phyloP scores from a whole-genome alignment of 2,888 invertebrate genomes.

The Gari tellinella region DNA sequence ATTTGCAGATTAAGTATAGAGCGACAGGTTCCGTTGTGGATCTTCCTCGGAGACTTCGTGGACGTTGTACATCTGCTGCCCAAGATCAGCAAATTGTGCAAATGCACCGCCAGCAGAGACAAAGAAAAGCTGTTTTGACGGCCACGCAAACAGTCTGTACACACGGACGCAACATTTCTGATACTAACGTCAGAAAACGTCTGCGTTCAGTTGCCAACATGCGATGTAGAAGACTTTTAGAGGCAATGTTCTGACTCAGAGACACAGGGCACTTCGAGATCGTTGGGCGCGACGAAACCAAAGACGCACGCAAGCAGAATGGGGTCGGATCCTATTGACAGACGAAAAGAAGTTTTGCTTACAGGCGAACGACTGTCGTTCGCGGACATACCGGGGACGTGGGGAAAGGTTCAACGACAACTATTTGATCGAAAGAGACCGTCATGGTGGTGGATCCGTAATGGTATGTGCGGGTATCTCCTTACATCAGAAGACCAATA shows the following conservation, averaged over 20 bases:
- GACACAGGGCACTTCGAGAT: not conserved
- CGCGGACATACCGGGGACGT: no score
- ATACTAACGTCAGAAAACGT: slow-evolving; percentile 13
- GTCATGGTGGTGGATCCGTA: not conserved
- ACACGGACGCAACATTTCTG: slow-evolving; percentile 5
- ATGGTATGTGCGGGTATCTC: slow-evolving; percentile 26
- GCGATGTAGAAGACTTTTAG: not conserved
- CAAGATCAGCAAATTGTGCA: slow-evolving; percentile 20
- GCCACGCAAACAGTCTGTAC: slow-evolving; percentile 12
- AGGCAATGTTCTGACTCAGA: not conserved
- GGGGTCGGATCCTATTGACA: no score
- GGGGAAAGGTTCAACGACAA: not conserved
- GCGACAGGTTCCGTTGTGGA: slow-evolving; percentile 28
- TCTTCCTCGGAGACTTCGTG: slow-evolving; percentile 9
- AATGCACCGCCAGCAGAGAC: slow-evolving; percentile 10
- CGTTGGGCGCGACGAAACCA: no score
- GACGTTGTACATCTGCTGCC: slow-evolving; percentile 2
- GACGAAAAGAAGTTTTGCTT: no score
- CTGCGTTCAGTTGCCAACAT: not conserved
- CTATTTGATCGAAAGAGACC: slow-evolving; percentile 2
- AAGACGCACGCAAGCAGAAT: not conserved
- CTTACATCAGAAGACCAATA: slow-evolving; percentile 8
- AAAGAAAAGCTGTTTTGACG: not conserved
- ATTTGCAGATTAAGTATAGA: slow-evolving; percentile 14
- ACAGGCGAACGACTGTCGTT: no score